Percentiles rank a stretch among this genome's conserved stretches.
Conservation (phyloP, 35 echinoderm and acorn worm species). For the Lytechinus variegatus region DNA sequence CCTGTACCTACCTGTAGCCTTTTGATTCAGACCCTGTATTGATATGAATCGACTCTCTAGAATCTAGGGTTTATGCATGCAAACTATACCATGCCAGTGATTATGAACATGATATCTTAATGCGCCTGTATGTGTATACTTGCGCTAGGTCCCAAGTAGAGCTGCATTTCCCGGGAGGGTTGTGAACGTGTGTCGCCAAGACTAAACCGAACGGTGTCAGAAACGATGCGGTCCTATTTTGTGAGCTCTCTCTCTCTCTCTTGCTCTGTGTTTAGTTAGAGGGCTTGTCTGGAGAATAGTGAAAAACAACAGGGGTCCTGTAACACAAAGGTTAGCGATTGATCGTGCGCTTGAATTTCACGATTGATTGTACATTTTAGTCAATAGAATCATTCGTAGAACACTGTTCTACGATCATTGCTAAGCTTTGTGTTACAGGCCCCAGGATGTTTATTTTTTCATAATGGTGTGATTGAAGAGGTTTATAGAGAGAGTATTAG, state of each 20-base stretch:
- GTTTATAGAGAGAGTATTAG: background rate
- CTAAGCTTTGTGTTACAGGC: no score
- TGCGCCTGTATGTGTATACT: background rate
- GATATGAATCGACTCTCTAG: background rate
- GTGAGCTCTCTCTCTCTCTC: background rate
- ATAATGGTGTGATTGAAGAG: background rate
- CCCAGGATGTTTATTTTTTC: background rate
- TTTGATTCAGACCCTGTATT: background rate
- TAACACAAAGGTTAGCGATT: no score
- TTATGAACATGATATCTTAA: constrained; percentile 5
- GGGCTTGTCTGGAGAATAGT: background rate
- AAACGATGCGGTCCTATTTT: background rate
- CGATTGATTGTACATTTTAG: no score
- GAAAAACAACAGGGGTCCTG: background rate
- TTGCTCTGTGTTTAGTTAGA: background rate
- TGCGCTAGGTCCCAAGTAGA: background rate
- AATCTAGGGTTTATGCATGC: background rate
- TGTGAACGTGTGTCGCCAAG: background rate
- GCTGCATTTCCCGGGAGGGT: background rate
- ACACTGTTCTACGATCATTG: no score
- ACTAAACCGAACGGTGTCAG: background rate
- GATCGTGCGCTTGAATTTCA: no score
- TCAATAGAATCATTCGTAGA: no score
- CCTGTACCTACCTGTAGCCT: background rate
- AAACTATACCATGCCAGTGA: background rate